Evolutionary conservation across 2,888 invertebrate species (phyloP), one percentile per base, ranked within the genome.

Genomic region (Liopterus haemorrhoidalis): DNA sequence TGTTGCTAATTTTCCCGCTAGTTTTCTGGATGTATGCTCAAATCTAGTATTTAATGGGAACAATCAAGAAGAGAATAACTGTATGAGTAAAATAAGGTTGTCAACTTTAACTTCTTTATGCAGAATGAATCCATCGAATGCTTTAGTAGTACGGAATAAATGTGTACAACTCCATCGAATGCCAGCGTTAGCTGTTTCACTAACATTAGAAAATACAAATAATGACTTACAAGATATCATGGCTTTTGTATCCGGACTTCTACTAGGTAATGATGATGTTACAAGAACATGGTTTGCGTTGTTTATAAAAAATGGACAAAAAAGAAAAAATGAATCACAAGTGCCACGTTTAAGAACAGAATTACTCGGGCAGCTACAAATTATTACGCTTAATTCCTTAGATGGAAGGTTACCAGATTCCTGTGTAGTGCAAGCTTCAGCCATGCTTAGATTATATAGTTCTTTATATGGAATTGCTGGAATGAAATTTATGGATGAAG

Each of bases 401-500:
- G 73, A 76, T 39, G 69, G 72, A 2, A 73, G 75, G 49, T 64
- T 82, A 31, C 73, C 78, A 1, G 81, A 84, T 52, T 74, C 74
- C 27, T 72, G 74, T 56, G 81, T 83, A 5, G 86, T 93, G 0
- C 83, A 91, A 66, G 93, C 91, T 1, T 89, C 92, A 11, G 88
- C 92, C 1, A 71, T 95, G 30, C 69, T 95, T 18, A 74, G 94
- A 28, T 73, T 96, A 0, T 94, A 94, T 63, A 93, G 93, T 68
- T 93, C 95, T 1, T 71, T 96, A 0, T 77, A 92, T 55, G 93
- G 92, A 31, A 91, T 94, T 45, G 94, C 93, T 1, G 87, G 89
- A 1, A 83, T 94, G 9, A 94, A 93, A 62, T 87, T 89, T 61
- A 86, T 87, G 62, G 95, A 95, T 62, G 93, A 95, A 55, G 96